These are phyloP conservation scores for Onthophagus sagittarius DNA, from an alignment of 2,888 invertebrate genomes.

Conservation along the genomic window DNA sequence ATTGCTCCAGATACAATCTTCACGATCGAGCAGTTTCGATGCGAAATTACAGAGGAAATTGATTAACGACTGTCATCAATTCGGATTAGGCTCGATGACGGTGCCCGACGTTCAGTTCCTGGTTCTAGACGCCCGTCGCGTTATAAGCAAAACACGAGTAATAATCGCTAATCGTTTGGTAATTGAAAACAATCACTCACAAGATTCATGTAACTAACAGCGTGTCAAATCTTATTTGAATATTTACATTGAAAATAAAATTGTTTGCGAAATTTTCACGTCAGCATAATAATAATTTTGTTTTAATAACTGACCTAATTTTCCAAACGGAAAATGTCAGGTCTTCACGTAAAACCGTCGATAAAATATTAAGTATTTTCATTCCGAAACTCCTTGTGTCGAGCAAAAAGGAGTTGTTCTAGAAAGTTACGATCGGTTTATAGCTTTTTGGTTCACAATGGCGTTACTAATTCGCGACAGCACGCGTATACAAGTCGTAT, in stretches of 20 bases:
- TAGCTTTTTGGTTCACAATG: not conserved
- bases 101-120: not conserved
- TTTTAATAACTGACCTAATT: not conserved
- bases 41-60: not conserved
- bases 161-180: not conserved
- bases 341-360: not conserved
- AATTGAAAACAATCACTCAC: not conserved
- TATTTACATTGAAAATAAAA: not conserved
- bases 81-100: not conserved
- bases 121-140: not conserved
- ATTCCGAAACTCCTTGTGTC: not conserved
- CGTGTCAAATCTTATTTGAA: not conserved
- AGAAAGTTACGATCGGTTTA: not conserved
- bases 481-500: not conserved
- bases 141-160: not conserved
- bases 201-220: not conserved
- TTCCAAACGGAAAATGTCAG: not conserved
- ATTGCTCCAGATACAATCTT: not conserved
- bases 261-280: not conserved
- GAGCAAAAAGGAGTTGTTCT: not conserved
- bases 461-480: not conserved
- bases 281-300: not conserved
- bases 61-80: not conserved
- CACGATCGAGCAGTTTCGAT: not conserved
- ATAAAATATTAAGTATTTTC: not conserved